Base-by-base conservation (phyloP, 92 coral and sea anemone species). In the Bergia puertoricense region DNA sequence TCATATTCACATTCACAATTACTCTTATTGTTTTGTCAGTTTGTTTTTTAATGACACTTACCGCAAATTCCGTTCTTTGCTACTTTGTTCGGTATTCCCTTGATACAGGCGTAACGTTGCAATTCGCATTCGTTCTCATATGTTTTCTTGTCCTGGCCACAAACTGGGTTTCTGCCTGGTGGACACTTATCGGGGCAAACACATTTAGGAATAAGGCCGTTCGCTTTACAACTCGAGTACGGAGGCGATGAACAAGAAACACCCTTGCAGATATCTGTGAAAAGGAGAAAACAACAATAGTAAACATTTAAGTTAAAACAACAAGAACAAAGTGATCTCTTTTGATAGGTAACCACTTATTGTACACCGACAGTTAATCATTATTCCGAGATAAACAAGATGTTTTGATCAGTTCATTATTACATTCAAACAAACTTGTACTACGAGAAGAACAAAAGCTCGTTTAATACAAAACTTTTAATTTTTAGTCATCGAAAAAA, bases 51-150 rank as follows among this genome's bases (percentile, higher is more conserved):
- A 37, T 11, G 8, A 77, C 41, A 7, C 82, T 79, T 48, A 79
- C 82, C 82, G 18, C 82, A 79, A 22, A 79, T 51, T 79, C 82
- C 82, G 62, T 4, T 45, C 40, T 51, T 48, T 22, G 82, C 82
- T 51, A 79, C 82, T 79, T 79, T 45, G 82, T 46, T 79, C 15
- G 66, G 82, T 79, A 79, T 79, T 79, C 82, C 82, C 82, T n/a
- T 9, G 62, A 8, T 48, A 48, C 82, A 79, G 59, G 82, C 62
- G 59, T 79, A 48, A 8, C 56, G 82, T 14, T 36, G 56, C 82
- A 79, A 36, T 79, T 45, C 42, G 39, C 82, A 79, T 79, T 79
- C 82, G 37, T 79, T 79, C 40, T 79, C 38, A 36, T 79, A 79
- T 36, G 66, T 48, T 40, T 44, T 79, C 37, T 48, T 8, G 23